A percentile compares a stretch with the other conserved stretches of the same genome.
These are phyloP conservation scores for Drosophila anomelani DNA, from an alignment of 2,888 invertebrate species.

Conservation along the genomic window DNA sequence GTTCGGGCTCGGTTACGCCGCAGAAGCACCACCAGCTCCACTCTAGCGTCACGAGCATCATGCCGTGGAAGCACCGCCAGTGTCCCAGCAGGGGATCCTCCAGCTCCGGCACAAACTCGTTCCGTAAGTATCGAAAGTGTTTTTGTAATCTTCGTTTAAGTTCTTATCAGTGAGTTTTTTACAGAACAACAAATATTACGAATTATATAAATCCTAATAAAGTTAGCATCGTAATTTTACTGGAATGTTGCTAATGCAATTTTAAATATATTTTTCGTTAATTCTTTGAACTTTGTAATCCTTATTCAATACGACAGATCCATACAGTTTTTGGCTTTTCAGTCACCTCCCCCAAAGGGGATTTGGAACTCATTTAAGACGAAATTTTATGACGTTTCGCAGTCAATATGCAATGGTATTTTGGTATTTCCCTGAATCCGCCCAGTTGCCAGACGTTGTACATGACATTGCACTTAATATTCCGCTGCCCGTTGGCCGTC, in stretches of 20 bases:
- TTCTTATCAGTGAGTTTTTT: too few relatives aligned
- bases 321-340: neutral
- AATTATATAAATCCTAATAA: too few relatives aligned
- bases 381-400: conserved; percentile 12
- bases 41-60: conserved; percentile 82
- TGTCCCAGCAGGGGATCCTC: conserved; percentile 84
- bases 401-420: conserved; percentile 22
- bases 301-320: neutral
- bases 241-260: neutral
- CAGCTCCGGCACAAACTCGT: conserved; percentile 84
- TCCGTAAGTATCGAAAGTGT: conserved; percentile 79
- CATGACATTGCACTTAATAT: conserved; percentile 54
- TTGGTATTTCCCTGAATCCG: conserved; percentile 14
- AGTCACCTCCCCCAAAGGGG: neutral
- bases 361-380: conserved; percentile 18
- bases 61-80: conserved; percentile 85
- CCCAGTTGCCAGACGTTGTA: conserved; percentile 33
- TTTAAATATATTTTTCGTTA: neutral
- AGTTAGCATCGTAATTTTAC: neutral
- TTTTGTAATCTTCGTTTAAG: neutral
- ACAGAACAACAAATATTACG: too few relatives aligned
- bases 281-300: neutral
- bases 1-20: conserved; percentile 66
- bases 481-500: conserved; percentile 40
- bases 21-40: conserved; percentile 81